These are phyloP conservation scores for Eumacrocentrus americanus DNA, from an alignment of 2,888 invertebrate species.

Conservation along the genomic window DNA sequence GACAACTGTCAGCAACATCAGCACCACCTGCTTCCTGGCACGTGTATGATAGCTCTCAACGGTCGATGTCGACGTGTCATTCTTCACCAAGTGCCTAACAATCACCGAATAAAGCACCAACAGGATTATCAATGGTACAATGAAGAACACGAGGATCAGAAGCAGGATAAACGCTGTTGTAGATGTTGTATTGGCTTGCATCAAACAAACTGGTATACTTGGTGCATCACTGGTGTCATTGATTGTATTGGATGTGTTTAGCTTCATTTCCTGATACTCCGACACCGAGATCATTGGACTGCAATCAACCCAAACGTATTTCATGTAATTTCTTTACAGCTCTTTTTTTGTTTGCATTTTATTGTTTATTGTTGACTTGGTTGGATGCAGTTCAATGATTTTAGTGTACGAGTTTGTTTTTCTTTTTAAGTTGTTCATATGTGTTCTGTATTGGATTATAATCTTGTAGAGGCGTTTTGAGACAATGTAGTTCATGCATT, in stretches of 20 bases:
- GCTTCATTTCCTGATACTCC: conserved; percentile 50
- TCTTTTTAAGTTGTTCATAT: too few species aligned
- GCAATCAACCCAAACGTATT: conserved; percentile 64
- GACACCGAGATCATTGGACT: conserved; percentile 71
- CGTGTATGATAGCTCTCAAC: conserved; percentile 74
- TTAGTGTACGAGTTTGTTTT: too few species aligned
- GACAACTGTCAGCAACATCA: conserved; percentile 87
- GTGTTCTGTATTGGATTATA: too few species aligned
- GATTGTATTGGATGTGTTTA: conserved; percentile 37
- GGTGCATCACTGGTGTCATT: conserved; percentile 70
- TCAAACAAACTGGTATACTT: conserved; percentile 81
- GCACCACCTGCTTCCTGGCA: conserved; percentile 81
- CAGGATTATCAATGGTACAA: conserved; percentile 79
- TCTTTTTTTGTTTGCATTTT: conserved; percentile 14
- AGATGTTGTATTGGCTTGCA: conserved; percentile 78
- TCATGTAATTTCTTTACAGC: conserved; percentile 1
- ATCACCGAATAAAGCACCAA: conserved; percentile 83
- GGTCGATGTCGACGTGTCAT: conserved; percentile 72
- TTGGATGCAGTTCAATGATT: too few species aligned
- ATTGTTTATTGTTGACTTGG: too few species aligned
- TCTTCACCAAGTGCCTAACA: conserved; percentile 81
- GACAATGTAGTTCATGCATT: too few species aligned
- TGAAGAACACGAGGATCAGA: conserved; percentile 78
- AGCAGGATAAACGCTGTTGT: conserved; percentile 80
- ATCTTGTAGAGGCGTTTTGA: too few species aligned